These are phyloP conservation scores for Eumerus sabulonum DNA, from an alignment of 2,888 invertebrate species.

Conservation along the genomic window DNA sequence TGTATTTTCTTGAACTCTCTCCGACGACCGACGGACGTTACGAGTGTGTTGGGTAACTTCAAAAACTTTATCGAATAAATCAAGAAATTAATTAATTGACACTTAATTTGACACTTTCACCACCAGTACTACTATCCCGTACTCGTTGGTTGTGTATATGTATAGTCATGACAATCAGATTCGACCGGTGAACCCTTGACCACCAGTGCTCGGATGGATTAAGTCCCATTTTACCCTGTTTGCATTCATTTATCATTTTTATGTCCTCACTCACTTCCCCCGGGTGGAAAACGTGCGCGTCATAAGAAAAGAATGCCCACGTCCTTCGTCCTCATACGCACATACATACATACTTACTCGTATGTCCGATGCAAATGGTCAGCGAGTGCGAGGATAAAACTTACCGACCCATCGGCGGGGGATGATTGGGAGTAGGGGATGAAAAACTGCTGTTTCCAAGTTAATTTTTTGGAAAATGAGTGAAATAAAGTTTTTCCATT, in stretches of 20 bases:
- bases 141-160: conserved; percentile 10
- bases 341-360: no score
- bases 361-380: conserved; percentile 54
- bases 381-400: conserved; percentile 26
- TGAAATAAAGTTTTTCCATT: conserved; percentile 52
- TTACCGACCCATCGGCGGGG: background rate
- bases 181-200: conserved; percentile 38
- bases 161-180: background rate
- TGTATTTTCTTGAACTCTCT: conserved; percentile 53
- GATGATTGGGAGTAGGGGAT: conserved; percentile 19
- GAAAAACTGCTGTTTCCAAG: conserved; percentile 66
- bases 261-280: conserved; percentile 2
- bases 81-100: conserved; percentile 79
- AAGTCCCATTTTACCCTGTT: conserved; percentile 15
- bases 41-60: conserved; percentile 50
- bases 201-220: conserved; percentile 49
- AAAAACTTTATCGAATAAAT: conserved; percentile 77
- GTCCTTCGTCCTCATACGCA: conserved; percentile 44
- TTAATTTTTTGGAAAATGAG: conserved; percentile 68
- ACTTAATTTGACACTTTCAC: conserved; percentile 76
- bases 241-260: conserved; percentile 52
- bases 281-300: conserved; percentile 53
- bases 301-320: conserved; percentile 35
- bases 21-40: background rate
- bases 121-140: background rate